phyloP scores from a whole-genome alignment of 2,113 vertebrate species.

The human region DNA sequence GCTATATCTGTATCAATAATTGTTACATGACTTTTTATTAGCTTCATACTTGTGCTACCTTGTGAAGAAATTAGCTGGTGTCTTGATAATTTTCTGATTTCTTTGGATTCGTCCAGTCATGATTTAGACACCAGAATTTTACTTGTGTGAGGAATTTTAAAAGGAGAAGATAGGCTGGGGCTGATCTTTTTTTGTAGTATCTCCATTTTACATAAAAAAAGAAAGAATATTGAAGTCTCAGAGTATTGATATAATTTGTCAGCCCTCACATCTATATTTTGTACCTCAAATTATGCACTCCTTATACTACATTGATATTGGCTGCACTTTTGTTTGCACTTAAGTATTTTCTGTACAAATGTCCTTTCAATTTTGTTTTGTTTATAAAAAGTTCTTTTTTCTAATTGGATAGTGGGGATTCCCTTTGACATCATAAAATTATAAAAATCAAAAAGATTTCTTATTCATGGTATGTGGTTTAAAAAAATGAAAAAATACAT shows the following conservation, averaged over 20 bases:
- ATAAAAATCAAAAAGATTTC: neutral
- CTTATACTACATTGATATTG: neutral
- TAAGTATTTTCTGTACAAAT: neutral
- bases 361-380: neutral
- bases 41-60: neutral
- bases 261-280: neutral
- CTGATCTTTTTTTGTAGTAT: neutral
- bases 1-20: neutral
- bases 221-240: neutral
- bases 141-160: neutral
- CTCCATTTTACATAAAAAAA: neutral
- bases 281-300: neutral
- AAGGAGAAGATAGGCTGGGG: neutral
- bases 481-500: too few species aligned
- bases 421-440: neutral
- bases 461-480: too few species aligned
- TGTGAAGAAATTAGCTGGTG: neutral
- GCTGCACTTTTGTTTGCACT: neutral
- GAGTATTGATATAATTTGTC: neutral
- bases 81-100: slow-evolving; percentile 3
- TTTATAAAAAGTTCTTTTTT: neutral
- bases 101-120: neutral
- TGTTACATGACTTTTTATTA: neutral
- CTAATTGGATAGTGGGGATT: neutral
- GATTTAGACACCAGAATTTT: neutral